A percentile compares a stretch with the other conserved stretches of the same genome.
Evolutionary conservation across 1,140 invertebrate species (phyloP).

Genomic region (Scylla paramamosain): DNA sequence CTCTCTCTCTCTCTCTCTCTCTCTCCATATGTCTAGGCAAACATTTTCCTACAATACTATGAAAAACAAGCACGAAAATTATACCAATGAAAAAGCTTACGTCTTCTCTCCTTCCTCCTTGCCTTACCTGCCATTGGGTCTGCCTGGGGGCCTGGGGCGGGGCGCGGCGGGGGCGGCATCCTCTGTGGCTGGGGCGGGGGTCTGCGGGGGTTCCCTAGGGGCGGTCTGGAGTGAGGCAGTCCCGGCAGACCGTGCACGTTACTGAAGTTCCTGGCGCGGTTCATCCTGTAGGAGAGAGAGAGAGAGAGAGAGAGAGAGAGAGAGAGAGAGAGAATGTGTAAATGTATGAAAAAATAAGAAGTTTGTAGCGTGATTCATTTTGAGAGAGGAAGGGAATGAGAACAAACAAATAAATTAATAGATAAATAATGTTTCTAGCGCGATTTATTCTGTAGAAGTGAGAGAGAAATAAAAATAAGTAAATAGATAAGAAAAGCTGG

Average conservation of each 20-base stretch:
- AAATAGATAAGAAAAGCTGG: no score
- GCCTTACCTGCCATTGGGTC: slow-evolving; percentile 48
- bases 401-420: no score
- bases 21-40: no score
- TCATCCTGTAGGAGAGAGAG: slow-evolving; percentile 49
- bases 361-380: no score
- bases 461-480: neutral
- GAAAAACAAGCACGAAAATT: no score
- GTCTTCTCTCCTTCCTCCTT: neutral
- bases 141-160: neutral
- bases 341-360: neutral
- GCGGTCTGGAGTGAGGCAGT: slow-evolving; percentile 50
- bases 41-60: no score
- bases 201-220: slow-evolving; percentile 2
- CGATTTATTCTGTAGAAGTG: no score
- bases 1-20: no score
- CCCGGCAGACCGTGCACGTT: slow-evolving; percentile 66
- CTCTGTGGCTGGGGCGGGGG: neutral
- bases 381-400: no score
- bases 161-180: neutral
- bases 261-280: slow-evolving; percentile 42
- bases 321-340: neutral
- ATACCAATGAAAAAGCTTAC: no score
- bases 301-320: slow-evolving; percentile 8
- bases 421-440: no score